These are phyloP conservation scores for Hofmannophila pseudospretella DNA, from an alignment of 2,888 invertebrate species.

Conservation along the genomic window DNA sequence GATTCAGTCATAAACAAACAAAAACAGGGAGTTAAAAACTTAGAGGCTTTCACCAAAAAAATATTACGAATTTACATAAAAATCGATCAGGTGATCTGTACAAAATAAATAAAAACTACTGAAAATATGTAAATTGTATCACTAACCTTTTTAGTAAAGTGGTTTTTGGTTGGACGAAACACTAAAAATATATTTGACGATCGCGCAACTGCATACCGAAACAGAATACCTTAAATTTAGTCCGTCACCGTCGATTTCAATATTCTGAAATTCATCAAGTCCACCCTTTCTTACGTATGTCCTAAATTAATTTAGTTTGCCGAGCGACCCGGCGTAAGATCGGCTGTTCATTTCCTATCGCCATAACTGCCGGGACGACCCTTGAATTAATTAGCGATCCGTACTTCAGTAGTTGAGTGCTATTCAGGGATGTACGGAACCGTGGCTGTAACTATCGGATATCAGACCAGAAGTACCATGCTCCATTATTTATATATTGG, in stretches of 20 bases:
- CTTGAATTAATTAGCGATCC: conserved; percentile 19
- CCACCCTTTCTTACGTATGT: conserved; percentile 12
- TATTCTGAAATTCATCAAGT: conserved; percentile 12
- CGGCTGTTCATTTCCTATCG: conserved; percentile 19
- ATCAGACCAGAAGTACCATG: not conserved
- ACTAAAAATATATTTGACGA: too few species aligned
- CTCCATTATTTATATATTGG: too few species aligned
- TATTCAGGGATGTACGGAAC: not conserved
- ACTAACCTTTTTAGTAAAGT: too few species aligned
- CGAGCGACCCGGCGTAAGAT: conserved; percentile 8
- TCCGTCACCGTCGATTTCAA: conserved; percentile 4
- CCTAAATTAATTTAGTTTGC: conserved; percentile 15
- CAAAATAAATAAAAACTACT: too few species aligned
- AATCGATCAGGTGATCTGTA: too few species aligned
- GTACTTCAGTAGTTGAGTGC: conserved; percentile 10
- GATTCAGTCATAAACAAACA: too few species aligned
- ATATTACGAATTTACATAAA: too few species aligned
- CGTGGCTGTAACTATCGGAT: not conserved
- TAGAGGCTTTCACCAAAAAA: too few species aligned
- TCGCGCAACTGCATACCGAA: not conserved
- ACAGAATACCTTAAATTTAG: conserved; percentile 2
- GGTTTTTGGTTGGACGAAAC: too few species aligned
- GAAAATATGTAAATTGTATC: too few species aligned
- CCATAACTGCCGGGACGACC: conserved; percentile 13
- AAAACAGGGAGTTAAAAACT: too few species aligned